Base-by-base conservation (phyloP, 2,888 invertebrate species). In the Cistogaster globosa region DNA sequence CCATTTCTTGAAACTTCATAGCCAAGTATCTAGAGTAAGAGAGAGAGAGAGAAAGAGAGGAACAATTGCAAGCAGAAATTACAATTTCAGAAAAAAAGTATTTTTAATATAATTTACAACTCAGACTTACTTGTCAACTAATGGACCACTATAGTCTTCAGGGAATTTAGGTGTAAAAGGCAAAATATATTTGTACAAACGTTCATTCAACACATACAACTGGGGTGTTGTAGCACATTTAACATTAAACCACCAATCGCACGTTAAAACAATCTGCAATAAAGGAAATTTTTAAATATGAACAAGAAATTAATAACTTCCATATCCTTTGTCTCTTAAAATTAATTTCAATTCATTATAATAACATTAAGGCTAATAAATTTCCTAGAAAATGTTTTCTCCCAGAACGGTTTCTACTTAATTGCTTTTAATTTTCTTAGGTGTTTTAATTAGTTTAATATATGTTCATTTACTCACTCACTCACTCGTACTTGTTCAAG, bases 171-270 rank as follows among this genome's bases (percentile, higher is more conserved):
- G 97, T 88, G 96, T 95, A 88, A 97, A 95, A 5, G 97, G 97
- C 87, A 97, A 91, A 86, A 97, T 97, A 90, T 96, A 97, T 90
- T 97, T 97, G 93, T 97, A 97, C 4, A 97, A 94, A 85, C 97
- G 94, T 92, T 97, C 97, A 89, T 97, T 97, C 6, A 97, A 93
- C 3, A 97, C 97, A 91, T 97, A 97, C 0, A 97, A 94, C 91
- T 97, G 97, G 0, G 96, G 93, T 0, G 97, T 97, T 16, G 96
- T 95, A 36, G 96, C 95, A 91, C 97, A 97, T 89, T 96, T 96
- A 0, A 97, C 97, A 91, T 97, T 97, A 93, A 97, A 97, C 97
- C 97, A 97, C 97, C 97, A 97, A 91, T 97, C 97, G 90, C 97
- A 97, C 0, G 97, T 97, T 58, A 97, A 93, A 0, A 96, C 97